Conservation (phyloP, 1,140 invertebrate genomes). For the Rhizoglyphus robini region DNA sequence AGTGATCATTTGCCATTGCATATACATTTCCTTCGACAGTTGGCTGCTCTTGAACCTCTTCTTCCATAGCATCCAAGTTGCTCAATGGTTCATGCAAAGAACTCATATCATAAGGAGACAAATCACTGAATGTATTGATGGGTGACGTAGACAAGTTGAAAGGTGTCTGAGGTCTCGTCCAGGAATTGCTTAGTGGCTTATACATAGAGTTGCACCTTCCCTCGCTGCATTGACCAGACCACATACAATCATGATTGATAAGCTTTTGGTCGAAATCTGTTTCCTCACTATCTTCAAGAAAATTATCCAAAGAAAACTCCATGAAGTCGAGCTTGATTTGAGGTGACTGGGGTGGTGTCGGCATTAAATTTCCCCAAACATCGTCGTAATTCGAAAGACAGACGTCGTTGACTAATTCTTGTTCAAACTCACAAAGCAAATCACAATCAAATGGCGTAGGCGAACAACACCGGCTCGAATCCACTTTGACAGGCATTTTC, state of each 20-base stretch:
- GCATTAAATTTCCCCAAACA: conserved; percentile 18
- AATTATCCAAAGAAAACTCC: not conserved
- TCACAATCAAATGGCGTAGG: conserved; percentile 11
- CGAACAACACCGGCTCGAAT: not conserved
- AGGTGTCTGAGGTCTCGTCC: not conserved
- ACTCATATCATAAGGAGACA: not conserved
- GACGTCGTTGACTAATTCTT: conserved; percentile 2
- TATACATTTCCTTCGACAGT: conserved; percentile 1
- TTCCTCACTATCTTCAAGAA: conserved; percentile 2
- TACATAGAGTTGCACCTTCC: not conserved
- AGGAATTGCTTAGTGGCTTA: not conserved
- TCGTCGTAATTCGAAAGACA: conserved; percentile 10
- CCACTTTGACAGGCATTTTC: conserved; percentile 17
- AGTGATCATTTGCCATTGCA: conserved; percentile 20
- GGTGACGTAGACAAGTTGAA: conserved; percentile 13
- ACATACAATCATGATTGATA: conserved; percentile 21
- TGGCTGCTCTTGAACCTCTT: not conserved
- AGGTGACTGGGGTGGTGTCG: conserved; percentile 20
- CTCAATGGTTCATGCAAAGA: not conserved
- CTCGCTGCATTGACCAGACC: conserved; percentile 18
- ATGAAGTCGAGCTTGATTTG: conserved; percentile 16
- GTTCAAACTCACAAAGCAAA: conserved; percentile 9
- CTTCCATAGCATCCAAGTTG: too few species aligned
- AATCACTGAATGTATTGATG: not conserved
- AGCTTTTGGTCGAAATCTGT: not conserved